phyloP scores from a whole-genome alignment of 2,797 vertebrate genomes.

The Molossus alvarezi region DNA sequence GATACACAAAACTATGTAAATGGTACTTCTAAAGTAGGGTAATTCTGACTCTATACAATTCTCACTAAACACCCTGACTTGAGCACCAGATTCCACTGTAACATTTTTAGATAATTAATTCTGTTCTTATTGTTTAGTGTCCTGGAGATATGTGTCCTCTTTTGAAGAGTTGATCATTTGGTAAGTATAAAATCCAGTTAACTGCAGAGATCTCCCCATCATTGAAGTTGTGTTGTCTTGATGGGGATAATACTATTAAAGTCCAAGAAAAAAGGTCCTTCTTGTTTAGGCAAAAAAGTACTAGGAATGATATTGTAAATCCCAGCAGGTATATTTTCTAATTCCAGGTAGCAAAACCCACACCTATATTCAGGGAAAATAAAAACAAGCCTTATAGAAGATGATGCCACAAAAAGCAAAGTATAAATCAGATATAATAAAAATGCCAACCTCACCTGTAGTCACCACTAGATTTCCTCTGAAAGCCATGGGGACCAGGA shows the following conservation, averaged over 20 bases:
- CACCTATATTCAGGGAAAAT: constrained; percentile 91
- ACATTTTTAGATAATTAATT: not conserved
- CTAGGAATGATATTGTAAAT: constrained; percentile 98
- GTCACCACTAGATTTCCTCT: constrained; percentile 96
- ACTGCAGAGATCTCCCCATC: constrained; percentile 83
- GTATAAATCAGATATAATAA: not conserved
- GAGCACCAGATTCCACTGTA: constrained; percentile 67
- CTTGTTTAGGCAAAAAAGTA: constrained; percentile 98
- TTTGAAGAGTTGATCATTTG: not conserved
- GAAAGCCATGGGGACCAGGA: constrained; percentile 92
- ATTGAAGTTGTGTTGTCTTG: constrained; percentile 96
- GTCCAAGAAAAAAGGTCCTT: constrained; percentile 99
- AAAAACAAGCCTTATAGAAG: constrained; percentile 48
- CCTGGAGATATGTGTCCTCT: constrained; percentile 53
- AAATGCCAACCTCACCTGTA: constrained; percentile 93
- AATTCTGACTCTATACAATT: constrained; percentile 42
- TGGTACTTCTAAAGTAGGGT: constrained; percentile 6
- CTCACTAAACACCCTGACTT: constrained; percentile 57
- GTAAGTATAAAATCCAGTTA: not conserved
- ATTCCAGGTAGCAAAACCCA: constrained; percentile 98
- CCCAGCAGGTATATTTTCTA: constrained; percentile 94
- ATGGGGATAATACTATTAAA: constrained; percentile 93
- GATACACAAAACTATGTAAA: constrained; percentile 64
- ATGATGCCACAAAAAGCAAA: not conserved
- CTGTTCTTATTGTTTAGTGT: constrained; percentile 41